Evolutionary conservation across 2,888 invertebrate species (phyloP).

Genomic region (Drosophila suboccidentalis): DNA sequence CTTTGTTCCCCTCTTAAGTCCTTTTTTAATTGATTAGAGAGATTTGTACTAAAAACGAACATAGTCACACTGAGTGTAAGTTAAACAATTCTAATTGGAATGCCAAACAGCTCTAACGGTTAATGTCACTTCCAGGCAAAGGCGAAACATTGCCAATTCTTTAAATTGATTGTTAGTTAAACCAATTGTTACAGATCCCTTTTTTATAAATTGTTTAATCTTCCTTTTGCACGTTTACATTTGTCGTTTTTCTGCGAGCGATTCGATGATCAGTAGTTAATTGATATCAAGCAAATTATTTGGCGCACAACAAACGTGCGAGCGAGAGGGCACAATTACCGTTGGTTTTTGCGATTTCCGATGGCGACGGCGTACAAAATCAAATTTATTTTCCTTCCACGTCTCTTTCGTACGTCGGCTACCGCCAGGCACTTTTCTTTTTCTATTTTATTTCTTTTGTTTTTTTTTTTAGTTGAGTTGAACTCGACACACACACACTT

Average conservation of each 20-base stretch:
- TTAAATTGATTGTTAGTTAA: background rate
- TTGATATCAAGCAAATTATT: slow-evolving; percentile 11
- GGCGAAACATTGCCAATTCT: background rate
- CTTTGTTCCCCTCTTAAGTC: background rate
- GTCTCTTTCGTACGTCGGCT: slow-evolving; percentile 41
- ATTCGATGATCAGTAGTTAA: slow-evolving; percentile 7
- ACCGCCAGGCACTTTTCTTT: slow-evolving; percentile 61
- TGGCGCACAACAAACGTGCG: slow-evolving; percentile 27
- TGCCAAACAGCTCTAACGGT: slow-evolving; percentile 51
- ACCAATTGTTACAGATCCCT: slow-evolving; percentile 1
- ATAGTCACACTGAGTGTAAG: background rate
- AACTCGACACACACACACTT: slow-evolving; percentile 21
- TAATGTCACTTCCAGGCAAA: background rate
- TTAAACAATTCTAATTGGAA: slow-evolving; percentile 2
- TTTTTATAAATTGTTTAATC: background rate
- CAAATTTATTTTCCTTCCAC: slow-evolving; percentile 73
- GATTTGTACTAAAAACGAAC: background rate
- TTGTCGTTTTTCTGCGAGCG: slow-evolving; percentile 3
- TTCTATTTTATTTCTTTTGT: slow-evolving; percentile 28
- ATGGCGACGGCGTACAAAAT: slow-evolving; percentile 65
- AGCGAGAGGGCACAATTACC: slow-evolving; percentile 63
- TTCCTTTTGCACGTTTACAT: slow-evolving; percentile 9
- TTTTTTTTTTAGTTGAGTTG: slow-evolving; percentile 36
- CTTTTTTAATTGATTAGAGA: slow-evolving; percentile 7
- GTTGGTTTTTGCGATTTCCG: slow-evolving; percentile 71